Conservation (phyloP, 2,888 invertebrate species). For the Muscina levida region DNA sequence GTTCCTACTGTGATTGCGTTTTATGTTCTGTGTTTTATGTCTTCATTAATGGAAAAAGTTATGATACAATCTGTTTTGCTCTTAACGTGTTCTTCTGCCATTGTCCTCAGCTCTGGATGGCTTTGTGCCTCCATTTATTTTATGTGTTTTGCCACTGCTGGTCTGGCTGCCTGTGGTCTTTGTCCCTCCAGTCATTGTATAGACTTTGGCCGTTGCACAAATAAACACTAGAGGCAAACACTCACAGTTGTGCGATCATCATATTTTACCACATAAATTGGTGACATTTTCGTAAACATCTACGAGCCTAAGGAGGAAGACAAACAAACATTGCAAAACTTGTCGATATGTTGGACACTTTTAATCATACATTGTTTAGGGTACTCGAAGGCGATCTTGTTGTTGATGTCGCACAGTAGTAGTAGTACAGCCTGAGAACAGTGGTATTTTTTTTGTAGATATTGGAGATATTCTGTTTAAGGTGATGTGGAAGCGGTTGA, state of each 20-base stretch:
- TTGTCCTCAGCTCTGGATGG: background rate
- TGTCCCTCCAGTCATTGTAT: no score
- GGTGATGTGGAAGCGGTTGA: no score
- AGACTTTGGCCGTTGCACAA: slow-evolving; percentile 53
- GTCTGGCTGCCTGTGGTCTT: background rate
- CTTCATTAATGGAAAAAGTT: slow-evolving; percentile 59
- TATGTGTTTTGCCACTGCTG: slow-evolving; percentile 61
- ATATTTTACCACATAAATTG: slow-evolving; percentile 30
- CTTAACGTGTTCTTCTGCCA: slow-evolving; percentile 23
- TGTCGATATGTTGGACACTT: background rate
- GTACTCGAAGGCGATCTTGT: no score
- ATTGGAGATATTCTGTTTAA: no score
- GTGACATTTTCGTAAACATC: slow-evolving; percentile 38
- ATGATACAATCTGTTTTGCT: slow-evolving; percentile 62
- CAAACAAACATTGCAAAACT: slow-evolving; percentile 17
- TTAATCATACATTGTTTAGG: no score
- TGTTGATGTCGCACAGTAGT: no score
- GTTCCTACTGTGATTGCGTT: slow-evolving; percentile 34
- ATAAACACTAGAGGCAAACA: slow-evolving; percentile 53
- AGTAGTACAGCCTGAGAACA: no score
- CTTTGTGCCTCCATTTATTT: slow-evolving; percentile 36
- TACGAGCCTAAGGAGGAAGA: slow-evolving; percentile 16
- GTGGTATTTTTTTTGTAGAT: no score
- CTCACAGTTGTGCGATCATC: slow-evolving; percentile 13
- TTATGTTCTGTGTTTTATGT: slow-evolving; percentile 47